phyloP scores from a whole-genome alignment of 2,113 vertebrate genomes.

The Lepidothrix coronata region DNA sequence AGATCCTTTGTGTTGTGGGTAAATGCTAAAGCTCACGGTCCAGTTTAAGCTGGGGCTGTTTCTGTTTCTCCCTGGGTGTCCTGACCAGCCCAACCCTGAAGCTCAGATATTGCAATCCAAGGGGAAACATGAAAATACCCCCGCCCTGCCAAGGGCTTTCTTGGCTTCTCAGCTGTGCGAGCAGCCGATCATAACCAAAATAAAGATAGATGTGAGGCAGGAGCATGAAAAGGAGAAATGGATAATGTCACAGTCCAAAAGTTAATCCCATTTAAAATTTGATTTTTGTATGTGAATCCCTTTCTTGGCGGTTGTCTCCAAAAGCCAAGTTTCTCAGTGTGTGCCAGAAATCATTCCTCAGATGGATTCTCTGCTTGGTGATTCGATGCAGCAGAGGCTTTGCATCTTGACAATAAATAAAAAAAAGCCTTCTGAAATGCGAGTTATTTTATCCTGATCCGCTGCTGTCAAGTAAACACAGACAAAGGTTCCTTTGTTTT shows the following conservation, averaged over 20 bases:
- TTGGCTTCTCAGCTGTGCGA: not conserved
- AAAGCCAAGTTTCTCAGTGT: not conserved
- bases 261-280: slow-evolving; percentile 42
- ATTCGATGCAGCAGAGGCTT: not conserved
- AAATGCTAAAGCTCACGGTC: not conserved
- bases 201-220: not conserved
- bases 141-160: not conserved
- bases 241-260: slow-evolving; percentile 13
- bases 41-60: not conserved
- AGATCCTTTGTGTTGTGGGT: not conserved
- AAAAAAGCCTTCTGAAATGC: not conserved
- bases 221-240: not conserved
- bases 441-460: slow-evolving; percentile 40
- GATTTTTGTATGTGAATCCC: not conserved
- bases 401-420: slow-evolving; percentile 1
- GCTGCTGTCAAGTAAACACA: slow-evolving; percentile 30
- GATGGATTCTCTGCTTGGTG: slow-evolving; percentile 4
- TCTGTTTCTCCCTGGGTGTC: not conserved
- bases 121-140: not conserved
- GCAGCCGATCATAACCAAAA: not conserved
- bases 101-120: not conserved
- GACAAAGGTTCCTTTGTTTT: slow-evolving; percentile 27
- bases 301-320: not conserved
- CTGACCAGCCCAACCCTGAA: not conserved
- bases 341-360: slow-evolving; percentile 26